Percentiles rank a stretch among this genome's conserved stretches.
Evolutionary conservation across 1,140 invertebrate species (phyloP).

Genomic region (Polypedilum vanderplanki): DNA sequence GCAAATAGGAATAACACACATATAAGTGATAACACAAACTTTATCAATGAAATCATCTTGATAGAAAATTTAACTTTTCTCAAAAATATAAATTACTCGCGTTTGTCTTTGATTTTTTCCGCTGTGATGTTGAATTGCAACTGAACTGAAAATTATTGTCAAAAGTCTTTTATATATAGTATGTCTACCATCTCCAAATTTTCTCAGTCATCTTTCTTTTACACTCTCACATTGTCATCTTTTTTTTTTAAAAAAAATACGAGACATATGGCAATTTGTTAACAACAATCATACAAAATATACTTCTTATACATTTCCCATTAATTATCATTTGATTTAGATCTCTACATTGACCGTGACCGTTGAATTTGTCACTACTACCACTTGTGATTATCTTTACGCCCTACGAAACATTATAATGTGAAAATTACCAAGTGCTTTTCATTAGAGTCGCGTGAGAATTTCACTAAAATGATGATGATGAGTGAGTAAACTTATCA

Average conservation of each 20-base stretch:
- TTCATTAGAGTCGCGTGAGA: neutral
- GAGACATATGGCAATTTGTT: too few species aligned
- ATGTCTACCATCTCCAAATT: conserved; percentile 22
- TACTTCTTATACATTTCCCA: neutral
- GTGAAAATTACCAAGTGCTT: neutral
- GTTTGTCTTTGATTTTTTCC: neutral
- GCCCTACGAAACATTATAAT: neutral
- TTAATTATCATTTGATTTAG: neutral
- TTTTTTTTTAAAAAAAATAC: too few species aligned
- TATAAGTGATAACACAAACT: neutral
- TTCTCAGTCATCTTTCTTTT: neutral
- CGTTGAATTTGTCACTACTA: neutral
- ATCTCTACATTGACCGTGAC: neutral
- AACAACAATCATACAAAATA: too few species aligned
- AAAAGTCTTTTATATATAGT: conserved; percentile 22
- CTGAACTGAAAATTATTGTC: neutral
- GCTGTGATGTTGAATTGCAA: neutral
- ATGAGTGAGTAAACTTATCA: neutral
- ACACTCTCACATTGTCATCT: neutral
- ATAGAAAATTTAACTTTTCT: neutral
- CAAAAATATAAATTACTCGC: neutral
- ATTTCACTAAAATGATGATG: neutral
- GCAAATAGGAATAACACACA: neutral
- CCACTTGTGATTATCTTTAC: neutral
- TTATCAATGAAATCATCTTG: neutral